Conservation (phyloP, 2,888 invertebrate genomes). For the Sipha maydis region DNA sequence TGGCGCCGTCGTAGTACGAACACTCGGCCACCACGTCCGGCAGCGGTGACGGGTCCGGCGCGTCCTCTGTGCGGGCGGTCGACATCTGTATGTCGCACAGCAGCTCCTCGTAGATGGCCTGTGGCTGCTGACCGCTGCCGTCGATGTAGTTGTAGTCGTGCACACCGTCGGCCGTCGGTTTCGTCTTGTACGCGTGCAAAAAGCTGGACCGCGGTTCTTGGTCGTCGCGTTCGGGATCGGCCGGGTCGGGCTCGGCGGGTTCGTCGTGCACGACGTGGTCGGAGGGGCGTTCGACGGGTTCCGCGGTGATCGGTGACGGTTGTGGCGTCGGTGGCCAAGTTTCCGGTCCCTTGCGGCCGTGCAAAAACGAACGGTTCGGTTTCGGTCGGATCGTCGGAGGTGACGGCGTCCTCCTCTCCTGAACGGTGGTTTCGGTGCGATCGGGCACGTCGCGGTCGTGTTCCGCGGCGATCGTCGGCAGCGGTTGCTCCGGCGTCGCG, state of each 20-base stretch:
- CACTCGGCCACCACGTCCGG: constrained; percentile 5
- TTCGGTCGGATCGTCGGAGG: constrained; percentile 15
- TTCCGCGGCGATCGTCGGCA: not conserved
- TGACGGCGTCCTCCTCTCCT: not conserved
- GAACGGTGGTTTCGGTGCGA: not conserved
- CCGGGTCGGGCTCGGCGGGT: no score
- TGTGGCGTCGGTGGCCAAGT: not conserved
- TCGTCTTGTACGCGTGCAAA: not conserved
- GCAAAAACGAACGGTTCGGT: constrained; percentile 60
- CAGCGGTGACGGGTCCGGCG: not conserved
- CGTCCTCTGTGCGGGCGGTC: not conserved
- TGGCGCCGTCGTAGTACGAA: constrained; percentile 13
- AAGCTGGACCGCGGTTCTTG: not conserved
- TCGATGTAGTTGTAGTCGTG: constrained; percentile 30
- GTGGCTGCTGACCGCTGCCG: not conserved
- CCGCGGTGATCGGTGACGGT: not conserved
- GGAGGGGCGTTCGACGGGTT: no score
- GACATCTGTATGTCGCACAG: not conserved
- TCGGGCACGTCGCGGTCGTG: not conserved
- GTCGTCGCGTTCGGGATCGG: not conserved
- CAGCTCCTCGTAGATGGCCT: constrained; percentile 50
- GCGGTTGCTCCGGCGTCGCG: not conserved
- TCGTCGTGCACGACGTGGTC: no score
- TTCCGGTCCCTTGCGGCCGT: constrained; percentile 12
- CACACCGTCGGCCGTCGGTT: not conserved